A percentile compares a stretch with the other conserved stretches of the same genome.
These are phyloP conservation scores for Sepiola atlantica DNA, from an alignment of 2,888 invertebrate genomes.

Conservation along the genomic window DNA sequence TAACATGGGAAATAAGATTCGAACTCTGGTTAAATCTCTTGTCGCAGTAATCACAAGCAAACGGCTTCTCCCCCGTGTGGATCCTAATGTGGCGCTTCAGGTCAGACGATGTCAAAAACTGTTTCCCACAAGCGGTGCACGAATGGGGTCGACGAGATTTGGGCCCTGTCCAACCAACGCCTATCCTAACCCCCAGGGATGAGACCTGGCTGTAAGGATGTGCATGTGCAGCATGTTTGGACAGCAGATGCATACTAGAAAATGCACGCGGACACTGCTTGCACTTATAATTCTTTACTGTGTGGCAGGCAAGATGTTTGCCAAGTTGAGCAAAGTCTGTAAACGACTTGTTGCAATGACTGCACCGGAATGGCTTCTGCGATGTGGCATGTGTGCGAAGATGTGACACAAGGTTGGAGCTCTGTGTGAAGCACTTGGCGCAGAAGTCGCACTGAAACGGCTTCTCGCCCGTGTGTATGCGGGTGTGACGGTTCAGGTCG, in stretches of 20 bases:
- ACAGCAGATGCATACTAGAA: conserved; percentile 38
- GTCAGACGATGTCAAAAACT: conserved; percentile 34
- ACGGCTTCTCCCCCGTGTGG: conserved; percentile 39
- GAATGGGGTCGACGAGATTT: neutral
- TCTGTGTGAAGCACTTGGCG: conserved; percentile 45
- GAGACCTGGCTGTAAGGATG: neutral
- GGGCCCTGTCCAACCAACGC: neutral
- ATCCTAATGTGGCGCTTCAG: conserved; percentile 37
- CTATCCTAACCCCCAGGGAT: neutral
- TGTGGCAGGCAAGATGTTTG: conserved; percentile 39
- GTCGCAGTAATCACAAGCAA: conserved; percentile 38
- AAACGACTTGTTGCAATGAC: conserved; percentile 39
- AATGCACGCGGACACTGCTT: conserved; percentile 14
- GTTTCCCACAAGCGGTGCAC: conserved; percentile 37
- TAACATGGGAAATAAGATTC: conserved; percentile 46
- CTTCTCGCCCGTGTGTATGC: conserved; percentile 43
- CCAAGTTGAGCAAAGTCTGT: conserved; percentile 36
- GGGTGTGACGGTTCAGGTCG: conserved; percentile 46
- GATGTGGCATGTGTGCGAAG: conserved; percentile 38
- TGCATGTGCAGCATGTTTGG: conserved; percentile 36
- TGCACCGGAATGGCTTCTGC: conserved; percentile 14
- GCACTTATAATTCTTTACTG: conserved; percentile 35
- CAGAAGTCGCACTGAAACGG: conserved; percentile 43
- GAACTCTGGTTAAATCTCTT: conserved; percentile 41
- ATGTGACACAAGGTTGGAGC: conserved; percentile 39